phyloP scores from a whole-genome alignment of 2,888 invertebrate species.

The Meghimatium bilineatum region DNA sequence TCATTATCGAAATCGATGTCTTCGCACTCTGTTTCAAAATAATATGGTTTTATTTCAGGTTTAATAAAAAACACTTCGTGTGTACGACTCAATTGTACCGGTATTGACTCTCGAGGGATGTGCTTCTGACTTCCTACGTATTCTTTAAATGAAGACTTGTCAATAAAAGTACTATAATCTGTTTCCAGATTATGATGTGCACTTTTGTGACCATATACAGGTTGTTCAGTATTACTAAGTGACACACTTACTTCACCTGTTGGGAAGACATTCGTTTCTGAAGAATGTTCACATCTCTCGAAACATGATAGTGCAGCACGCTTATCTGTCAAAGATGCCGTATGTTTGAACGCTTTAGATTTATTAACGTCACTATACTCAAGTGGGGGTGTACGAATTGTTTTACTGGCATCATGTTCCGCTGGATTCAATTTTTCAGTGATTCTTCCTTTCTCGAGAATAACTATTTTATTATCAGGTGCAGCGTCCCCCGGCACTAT shows the following conservation, averaged over 20 bases:
- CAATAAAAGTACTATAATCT: neutral
- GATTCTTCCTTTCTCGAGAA: neutral
- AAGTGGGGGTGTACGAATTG: slow-evolving; percentile 27
- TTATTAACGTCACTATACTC: slow-evolving; percentile 35
- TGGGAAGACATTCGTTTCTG: neutral
- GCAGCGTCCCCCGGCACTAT: neutral
- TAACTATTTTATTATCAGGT: neutral
- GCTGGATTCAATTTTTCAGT: neutral
- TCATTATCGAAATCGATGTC: neutral
- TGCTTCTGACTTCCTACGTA: neutral
- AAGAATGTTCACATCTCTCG: neutral
- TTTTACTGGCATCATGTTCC: slow-evolving; percentile 18
- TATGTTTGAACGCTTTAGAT: neutral
- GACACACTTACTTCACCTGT: slow-evolving; percentile 15
- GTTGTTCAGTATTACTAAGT: neutral
- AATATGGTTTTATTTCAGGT: neutral
- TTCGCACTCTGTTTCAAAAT: neutral
- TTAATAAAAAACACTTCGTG: neutral
- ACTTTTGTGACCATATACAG: neutral
- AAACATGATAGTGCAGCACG: neutral
- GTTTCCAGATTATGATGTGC: neutral
- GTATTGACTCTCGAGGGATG: neutral
- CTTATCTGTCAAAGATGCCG: neutral
- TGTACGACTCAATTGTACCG: neutral
- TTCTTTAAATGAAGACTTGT: slow-evolving; percentile 15